Conservation (phyloP, 2,797 vertebrate species). For the Schizopygopsis pylzovi region DNA sequence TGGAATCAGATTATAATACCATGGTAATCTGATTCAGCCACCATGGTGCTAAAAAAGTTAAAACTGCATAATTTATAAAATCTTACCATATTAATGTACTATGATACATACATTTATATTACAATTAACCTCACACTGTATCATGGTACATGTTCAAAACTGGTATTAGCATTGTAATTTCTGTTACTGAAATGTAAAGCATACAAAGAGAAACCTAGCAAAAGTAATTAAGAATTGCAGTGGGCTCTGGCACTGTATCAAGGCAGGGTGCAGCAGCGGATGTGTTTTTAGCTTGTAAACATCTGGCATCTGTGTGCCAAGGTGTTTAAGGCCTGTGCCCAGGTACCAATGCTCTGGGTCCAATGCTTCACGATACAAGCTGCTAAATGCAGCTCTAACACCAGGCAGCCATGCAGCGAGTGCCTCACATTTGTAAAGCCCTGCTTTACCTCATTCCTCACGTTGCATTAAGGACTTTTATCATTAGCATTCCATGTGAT, state of each 20-base stretch:
- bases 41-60: too few species aligned
- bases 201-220: not conserved
- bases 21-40: too few species aligned
- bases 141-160: too few species aligned
- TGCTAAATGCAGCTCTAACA: not conserved
- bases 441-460: slow-evolving; percentile 47
- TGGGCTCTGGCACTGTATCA: not conserved
- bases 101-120: too few species aligned
- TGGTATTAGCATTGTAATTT: too few species aligned
- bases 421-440: slow-evolving; percentile 21
- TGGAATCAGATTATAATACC: too few species aligned
- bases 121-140: too few species aligned
- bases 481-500: slow-evolving; percentile 10
- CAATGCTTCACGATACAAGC: not conserved
- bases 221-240: slow-evolving; percentile 53
- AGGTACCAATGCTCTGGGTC: slow-evolving; percentile 59
- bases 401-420: not conserved
- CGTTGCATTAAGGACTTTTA: slow-evolving; percentile 31
- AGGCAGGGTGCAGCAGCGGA: not conserved
- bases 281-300: slow-evolving; percentile 67
- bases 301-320: slow-evolving; percentile 63
- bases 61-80: too few species aligned
- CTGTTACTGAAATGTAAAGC: not conserved
- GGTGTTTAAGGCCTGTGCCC: slow-evolving; percentile 61
- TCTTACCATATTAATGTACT: too few species aligned